Percentiles rank a stretch among this genome's conserved stretches.
Conservation (phyloP, 2,797 vertebrate genomes). For the Phrynocephalus vlangalii region DNA sequence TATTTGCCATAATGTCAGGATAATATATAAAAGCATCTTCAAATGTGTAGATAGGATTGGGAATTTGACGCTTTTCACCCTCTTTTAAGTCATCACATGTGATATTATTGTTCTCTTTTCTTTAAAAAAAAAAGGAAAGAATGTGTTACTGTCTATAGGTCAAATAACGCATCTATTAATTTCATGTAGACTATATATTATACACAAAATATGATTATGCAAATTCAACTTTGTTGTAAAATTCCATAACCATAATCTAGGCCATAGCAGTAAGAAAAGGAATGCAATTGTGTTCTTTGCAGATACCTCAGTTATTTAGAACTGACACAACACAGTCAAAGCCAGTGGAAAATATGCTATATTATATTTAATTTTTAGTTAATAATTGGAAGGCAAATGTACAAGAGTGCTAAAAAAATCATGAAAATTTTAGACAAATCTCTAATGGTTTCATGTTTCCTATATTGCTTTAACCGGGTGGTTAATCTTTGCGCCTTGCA, state of each 20-base stretch:
- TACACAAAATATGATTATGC: conserved; percentile 2
- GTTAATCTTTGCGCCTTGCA: too few species aligned
- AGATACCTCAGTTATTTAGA: neutral
- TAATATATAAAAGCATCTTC: conserved; percentile 88
- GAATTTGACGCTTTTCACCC: conserved; percentile 84
- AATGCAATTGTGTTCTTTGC: too few species aligned
- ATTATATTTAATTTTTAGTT: too few species aligned
- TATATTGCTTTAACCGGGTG: neutral
- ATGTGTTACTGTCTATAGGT: conserved; percentile 9
- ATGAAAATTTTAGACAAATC: neutral
- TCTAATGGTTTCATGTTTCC: neutral
- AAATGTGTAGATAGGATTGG: conserved; percentile 89
- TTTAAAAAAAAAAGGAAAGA: conserved; percentile 70
- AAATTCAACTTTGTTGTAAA: neutral
- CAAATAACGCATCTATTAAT: conserved; percentile 23
- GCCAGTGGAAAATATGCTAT: neutral
- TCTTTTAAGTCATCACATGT: conserved; percentile 91
- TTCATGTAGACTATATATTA: neutral
- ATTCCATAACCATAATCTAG: neutral
- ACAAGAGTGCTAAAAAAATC: neutral
- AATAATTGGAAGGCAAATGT: neutral
- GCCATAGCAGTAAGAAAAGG: neutral
- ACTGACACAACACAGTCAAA: neutral
- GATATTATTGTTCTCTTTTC: conserved; percentile 92
- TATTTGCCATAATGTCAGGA: conserved; percentile 91